Base-by-base conservation (phyloP, 2,888 invertebrate genomes). In the Oscheius myriophilus region DNA sequence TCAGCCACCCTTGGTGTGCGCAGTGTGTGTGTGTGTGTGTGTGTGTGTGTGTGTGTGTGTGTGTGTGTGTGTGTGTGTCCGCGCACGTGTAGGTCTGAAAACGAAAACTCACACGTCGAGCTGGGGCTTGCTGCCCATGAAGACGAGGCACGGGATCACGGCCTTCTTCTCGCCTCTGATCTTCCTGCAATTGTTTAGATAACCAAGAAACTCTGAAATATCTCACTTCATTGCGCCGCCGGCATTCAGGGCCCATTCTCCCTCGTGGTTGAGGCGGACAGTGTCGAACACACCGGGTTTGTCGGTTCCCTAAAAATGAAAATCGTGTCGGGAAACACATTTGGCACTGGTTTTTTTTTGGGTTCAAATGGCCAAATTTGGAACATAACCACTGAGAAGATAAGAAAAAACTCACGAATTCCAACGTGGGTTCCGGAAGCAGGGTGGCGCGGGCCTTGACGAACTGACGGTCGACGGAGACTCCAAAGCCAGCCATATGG, bases 401-500 rank as follows among this genome's bases (percentile, higher is more conserved):
- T n/a, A n/a, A n/a, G n/a, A 46, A 4, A 3, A 46, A 18, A 45
- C 57, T 61, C 53, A 59, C 73, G 23, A 68, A 70, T n/a, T 53
- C 43, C 9, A 70, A 23, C 0, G 68, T 66, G 0, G 70, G 73
- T 2, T 45, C 18, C 12, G 72, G 72, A 3, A 72, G 61, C 0
- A 72, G 26, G 7, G 67, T 61, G 7, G 67, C 72, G 3, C 63
- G 58, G 18, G 53, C 43, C 2, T 42, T 25, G 21, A 70, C 26
- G 53, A 70, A 54, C n/a, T 67, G 42, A 16, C 53, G 66, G 6
- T 52, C 52, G 16, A 69, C 26, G n/a, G 9, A 16, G 1, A 72
- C 18, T 14, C 45, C 45, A 16, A 43, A 45, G 1, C 14, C 18
- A 1, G 1, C 25, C 72, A 72, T 67, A 41, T 65, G 49, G 0